phyloP scores from a whole-genome alignment of 2,797 vertebrate species.

The Halcyon badia region DNA sequence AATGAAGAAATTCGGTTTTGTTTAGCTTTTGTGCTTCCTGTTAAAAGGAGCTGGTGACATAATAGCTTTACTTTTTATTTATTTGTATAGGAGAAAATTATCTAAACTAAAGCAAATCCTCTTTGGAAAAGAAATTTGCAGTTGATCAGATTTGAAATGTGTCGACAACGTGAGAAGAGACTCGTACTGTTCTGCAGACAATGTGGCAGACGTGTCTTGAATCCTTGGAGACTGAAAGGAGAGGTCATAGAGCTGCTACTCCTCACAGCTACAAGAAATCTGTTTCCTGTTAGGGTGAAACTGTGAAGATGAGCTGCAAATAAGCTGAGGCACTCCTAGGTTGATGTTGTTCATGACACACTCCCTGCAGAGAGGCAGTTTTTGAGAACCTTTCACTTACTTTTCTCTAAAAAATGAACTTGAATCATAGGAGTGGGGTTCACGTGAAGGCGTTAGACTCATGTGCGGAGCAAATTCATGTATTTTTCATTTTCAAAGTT shows the following conservation, averaged over 20 bases:
- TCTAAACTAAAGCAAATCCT: slow-evolving; percentile 49
- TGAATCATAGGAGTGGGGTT: background rate
- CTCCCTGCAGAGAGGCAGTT: background rate
- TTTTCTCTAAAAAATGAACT: background rate
- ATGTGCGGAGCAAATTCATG: background rate
- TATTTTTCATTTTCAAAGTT: background rate
- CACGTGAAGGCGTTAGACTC: accelerated
- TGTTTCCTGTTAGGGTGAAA: slow-evolving; percentile 69
- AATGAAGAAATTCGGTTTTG: background rate
- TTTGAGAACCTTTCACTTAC: background rate
- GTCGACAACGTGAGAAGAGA: slow-evolving; percentile 65
- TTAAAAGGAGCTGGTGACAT: slow-evolving; percentile 6
- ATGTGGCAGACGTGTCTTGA: slow-evolving; percentile 61
- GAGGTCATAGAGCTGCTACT: slow-evolving; percentile 64
- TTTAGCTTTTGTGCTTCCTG: slow-evolving; percentile 32
- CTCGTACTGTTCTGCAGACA: slow-evolving; percentile 61
- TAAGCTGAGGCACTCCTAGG: slow-evolving; percentile 2
- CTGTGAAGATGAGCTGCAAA: background rate
- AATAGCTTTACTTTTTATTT: slow-evolving; percentile 31
- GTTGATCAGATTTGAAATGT: slow-evolving; percentile 48
- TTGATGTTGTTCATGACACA: background rate
- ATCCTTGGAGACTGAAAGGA: slow-evolving; percentile 43
- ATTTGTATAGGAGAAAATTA: slow-evolving; percentile 50
- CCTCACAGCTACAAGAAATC: slow-evolving; percentile 19
- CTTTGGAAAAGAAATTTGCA: slow-evolving; percentile 51